phyloP scores from a whole-genome alignment of 1,140 invertebrate species.

The Aphidius ervi region DNA sequence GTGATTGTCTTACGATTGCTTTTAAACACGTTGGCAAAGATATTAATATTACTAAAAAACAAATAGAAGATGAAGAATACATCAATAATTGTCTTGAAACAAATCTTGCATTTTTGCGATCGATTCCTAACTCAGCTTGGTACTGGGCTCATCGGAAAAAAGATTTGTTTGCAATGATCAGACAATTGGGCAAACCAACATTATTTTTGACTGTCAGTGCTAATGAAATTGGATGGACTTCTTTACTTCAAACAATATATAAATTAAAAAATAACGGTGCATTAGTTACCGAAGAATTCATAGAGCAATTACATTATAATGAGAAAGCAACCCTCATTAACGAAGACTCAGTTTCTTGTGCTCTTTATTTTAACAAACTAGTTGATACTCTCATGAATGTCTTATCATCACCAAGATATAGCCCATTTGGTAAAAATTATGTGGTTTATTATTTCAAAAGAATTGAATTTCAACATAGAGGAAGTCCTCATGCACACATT shows the following conservation, averaged over 20 bases:
- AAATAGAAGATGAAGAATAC: slow-evolving; percentile 19
- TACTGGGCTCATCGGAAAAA: slow-evolving; percentile 29
- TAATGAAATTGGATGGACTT: slow-evolving; percentile 39
- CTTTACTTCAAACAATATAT: slow-evolving; percentile 39
- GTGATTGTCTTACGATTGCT: slow-evolving; percentile 14
- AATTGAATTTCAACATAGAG: no score
- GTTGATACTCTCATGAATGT: no score
- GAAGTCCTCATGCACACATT: no score
- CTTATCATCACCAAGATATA: no score
- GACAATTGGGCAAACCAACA: slow-evolving; percentile 37
- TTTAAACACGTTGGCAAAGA: slow-evolving; percentile 18
- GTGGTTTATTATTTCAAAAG: no score
- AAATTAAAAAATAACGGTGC: slow-evolving; percentile 22
- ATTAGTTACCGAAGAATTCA: slow-evolving; percentile 20
- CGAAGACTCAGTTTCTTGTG: slow-evolving; percentile 39
- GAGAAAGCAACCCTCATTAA: slow-evolving; percentile 39
- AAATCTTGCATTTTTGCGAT: slow-evolving; percentile 28
- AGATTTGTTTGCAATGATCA: slow-evolving; percentile 43
- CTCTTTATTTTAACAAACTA: slow-evolving; percentile 41
- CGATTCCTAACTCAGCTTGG: no score
- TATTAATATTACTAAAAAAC: slow-evolving; percentile 17
- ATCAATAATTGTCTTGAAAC: slow-evolving; percentile 23
- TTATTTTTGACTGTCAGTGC: slow-evolving; percentile 34
- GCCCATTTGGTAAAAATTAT: no score
- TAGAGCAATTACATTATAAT: slow-evolving; percentile 31